Conservation (phyloP, 2,797 vertebrate species). For the Oreonectes daqikongensis region DNA sequence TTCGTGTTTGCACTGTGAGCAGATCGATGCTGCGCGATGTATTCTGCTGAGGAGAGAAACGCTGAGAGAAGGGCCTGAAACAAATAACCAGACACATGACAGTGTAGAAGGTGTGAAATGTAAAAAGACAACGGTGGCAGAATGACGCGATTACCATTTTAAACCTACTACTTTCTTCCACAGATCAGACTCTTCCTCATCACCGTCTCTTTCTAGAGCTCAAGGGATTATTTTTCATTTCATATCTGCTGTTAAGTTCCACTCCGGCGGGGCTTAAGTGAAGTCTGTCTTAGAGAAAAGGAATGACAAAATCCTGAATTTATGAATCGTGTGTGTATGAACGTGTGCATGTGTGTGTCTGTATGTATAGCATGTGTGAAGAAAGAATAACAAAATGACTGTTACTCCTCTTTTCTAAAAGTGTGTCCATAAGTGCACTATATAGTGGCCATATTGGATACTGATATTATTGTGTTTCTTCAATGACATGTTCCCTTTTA, state of each 20-base stretch:
- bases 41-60: background rate
- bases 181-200: constrained; percentile 16
- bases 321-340: constrained; percentile 53
- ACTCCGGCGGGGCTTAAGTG: constrained; percentile 61
- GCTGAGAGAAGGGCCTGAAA: constrained; percentile 1
- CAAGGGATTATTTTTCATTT: constrained; percentile 35
- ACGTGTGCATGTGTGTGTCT: background rate
- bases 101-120: background rate
- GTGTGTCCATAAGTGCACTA: constrained; percentile 32
- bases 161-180: background rate
- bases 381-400: constrained; percentile 32
- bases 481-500: too few relatives aligned
- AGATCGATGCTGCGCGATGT: constrained; percentile 5
- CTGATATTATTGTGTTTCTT: too few relatives aligned
- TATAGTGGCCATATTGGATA: background rate
- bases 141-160: constrained; percentile 17
- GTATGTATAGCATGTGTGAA: constrained; percentile 3
- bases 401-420: constrained; percentile 20
- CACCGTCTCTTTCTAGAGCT: constrained; percentile 9
- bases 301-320: constrained; percentile 33
- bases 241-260: constrained; percentile 13
- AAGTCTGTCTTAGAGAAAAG: constrained; percentile 37
- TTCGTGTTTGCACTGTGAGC: constrained; percentile 6
- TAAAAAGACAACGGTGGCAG: constrained; percentile 4
- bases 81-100: constrained; percentile 11